Conservation (phyloP, 2,113 vertebrate genomes). For the Talpa occidentalis region DNA sequence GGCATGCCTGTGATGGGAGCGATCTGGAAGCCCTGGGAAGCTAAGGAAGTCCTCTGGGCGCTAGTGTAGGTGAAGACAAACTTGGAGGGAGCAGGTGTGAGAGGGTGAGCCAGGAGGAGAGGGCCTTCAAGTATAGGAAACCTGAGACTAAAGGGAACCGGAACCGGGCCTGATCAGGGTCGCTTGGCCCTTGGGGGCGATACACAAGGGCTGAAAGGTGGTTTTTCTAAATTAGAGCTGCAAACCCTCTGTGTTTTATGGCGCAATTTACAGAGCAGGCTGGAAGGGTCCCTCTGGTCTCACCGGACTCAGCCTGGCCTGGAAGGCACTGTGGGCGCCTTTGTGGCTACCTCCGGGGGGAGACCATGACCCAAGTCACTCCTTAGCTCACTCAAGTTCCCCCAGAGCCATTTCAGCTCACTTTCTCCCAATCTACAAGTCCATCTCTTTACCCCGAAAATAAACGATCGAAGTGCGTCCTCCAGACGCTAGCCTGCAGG, state of each 20-base stretch:
- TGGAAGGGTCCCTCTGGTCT: background rate
- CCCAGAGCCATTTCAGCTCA: background rate
- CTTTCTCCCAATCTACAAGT: background rate
- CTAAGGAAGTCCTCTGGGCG: too few relatives aligned
- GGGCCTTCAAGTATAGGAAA: background rate
- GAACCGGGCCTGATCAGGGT: too few relatives aligned
- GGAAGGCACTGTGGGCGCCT: background rate
- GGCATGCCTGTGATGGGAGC: background rate
- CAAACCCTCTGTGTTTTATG: background rate
- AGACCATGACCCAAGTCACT: background rate
- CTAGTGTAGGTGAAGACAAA: background rate
- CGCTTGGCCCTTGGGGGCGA: too few relatives aligned
- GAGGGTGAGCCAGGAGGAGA: background rate
- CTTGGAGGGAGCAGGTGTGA: background rate
- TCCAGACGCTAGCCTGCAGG: too few relatives aligned
- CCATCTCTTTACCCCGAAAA: background rate
- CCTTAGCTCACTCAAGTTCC: background rate
- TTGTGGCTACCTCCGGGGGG: accelerated
- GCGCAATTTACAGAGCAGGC: background rate
- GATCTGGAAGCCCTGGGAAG: background rate
- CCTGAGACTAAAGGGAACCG: background rate
- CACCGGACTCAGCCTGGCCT: background rate
- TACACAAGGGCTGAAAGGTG: background rate
- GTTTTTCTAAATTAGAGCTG: background rate
- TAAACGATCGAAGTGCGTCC: background rate